Evolutionary conservation across 2,113 vertebrate species (phyloP).

Genomic region (Dicaeum eximium): DNA sequence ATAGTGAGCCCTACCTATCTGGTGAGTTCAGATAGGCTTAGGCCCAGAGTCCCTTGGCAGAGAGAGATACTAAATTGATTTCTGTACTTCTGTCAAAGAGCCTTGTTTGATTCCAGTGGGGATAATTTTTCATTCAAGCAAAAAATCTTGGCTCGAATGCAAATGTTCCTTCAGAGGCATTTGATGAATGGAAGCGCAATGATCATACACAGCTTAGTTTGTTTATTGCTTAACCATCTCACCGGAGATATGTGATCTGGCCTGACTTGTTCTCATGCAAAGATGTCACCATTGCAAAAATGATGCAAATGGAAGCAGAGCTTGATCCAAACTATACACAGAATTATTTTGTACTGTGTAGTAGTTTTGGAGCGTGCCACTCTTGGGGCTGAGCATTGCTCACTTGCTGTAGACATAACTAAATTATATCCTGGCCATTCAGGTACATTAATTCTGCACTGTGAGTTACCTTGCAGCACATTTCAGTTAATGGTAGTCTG

Average conservation of each 20-base stretch:
- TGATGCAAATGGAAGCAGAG: not conserved
- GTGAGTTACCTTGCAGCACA: not conserved
- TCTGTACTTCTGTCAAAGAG: constrained; percentile 16
- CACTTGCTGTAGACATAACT: not conserved
- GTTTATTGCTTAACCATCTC: not conserved
- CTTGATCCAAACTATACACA: not conserved
- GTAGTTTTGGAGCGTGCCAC: not conserved
- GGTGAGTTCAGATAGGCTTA: not conserved
- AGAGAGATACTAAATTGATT: constrained; percentile 6
- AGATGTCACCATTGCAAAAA: not conserved
- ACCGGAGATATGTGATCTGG: not conserved
- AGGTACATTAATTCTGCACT: not conserved
- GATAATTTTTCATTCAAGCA: constrained; percentile 18
- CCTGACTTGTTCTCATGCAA: not conserved
- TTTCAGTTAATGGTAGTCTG: not conserved
- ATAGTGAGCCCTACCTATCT: not conserved
- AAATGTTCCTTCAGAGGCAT: not conserved
- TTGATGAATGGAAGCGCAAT: not conserved
- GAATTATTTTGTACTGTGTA: not conserved
- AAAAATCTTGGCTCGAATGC: not conserved
- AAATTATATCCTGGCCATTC: not conserved
- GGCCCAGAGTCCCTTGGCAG: not conserved
- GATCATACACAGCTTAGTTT: not conserved
- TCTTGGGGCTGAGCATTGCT: not conserved
- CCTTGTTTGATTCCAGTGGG: constrained; percentile 14